These are phyloP conservation scores for Rhinella marina DNA, from an alignment of 2,797 vertebrate genomes.

Conservation along the genomic window DNA sequence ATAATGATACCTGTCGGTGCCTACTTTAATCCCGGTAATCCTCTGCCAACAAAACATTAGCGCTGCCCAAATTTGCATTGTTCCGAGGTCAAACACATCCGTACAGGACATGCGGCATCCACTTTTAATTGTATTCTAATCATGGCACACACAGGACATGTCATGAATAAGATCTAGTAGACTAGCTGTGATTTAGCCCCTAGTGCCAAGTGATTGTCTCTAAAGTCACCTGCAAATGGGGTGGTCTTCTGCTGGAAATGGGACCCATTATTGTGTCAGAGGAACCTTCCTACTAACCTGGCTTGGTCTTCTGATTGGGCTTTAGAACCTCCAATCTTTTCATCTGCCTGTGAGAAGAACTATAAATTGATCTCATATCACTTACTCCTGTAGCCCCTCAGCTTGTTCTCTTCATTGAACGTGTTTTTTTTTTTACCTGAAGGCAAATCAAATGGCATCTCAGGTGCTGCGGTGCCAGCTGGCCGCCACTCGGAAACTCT, in stretches of 20 bases:
- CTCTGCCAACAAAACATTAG: slow-evolving; percentile 9
- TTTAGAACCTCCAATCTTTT: neutral
- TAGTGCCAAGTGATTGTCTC: too few species aligned
- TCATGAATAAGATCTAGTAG: too few species aligned
- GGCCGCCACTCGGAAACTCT: slow-evolving; percentile 14
- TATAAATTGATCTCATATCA: neutral
- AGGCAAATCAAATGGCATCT: neutral
- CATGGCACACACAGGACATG: too few species aligned
- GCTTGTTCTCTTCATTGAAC: neutral
- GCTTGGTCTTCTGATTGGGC: neutral
- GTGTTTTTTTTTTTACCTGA: neutral
- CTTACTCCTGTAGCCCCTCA: neutral
- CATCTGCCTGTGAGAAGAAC: neutral
- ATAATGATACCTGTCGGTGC: slow-evolving; percentile 11
- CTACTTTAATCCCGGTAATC: neutral
- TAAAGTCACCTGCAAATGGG: too few species aligned
- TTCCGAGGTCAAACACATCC: neutral
- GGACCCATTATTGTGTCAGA: too few species aligned
- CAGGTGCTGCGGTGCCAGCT: slow-evolving; percentile 33
- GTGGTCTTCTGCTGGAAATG: too few species aligned
- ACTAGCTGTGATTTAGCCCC: too few species aligned
- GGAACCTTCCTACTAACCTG: neutral
- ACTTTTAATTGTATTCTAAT: too few species aligned
- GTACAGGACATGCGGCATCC: neutral
- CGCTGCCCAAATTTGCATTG: neutral